Evolutionary conservation across 1,140 invertebrate species (phyloP).

Genomic region (Drosophila truncata): DNA sequence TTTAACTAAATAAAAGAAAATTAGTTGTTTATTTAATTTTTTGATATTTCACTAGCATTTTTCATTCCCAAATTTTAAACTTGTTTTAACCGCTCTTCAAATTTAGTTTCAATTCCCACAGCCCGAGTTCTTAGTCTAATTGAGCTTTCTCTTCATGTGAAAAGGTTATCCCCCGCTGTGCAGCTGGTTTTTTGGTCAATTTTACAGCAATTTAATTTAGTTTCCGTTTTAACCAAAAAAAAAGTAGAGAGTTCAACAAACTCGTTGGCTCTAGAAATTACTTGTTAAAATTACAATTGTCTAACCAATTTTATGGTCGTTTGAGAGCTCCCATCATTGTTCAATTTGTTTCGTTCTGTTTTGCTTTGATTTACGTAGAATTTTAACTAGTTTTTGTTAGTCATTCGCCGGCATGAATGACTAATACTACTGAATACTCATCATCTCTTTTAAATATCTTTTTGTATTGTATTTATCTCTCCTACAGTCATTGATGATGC

Average conservation of each 20-base stretch:
- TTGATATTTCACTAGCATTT: neutral
- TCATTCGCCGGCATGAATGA: constrained; percentile 55
- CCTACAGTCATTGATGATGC: constrained; percentile 18
- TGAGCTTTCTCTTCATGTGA: constrained; percentile 36
- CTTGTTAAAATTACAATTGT: constrained; percentile 23
- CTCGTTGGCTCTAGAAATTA: constrained; percentile 26
- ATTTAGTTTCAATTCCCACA: constrained; percentile 11
- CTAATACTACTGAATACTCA: constrained; percentile 46
- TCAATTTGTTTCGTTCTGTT: constrained; percentile 27
- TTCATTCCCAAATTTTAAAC: neutral
- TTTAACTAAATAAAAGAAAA: too few species aligned
- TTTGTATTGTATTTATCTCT: neutral
- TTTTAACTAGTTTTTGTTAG: constrained; percentile 38
- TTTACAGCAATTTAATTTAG: constrained; percentile 59
- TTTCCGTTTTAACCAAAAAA: constrained; percentile 39
- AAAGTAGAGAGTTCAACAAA: constrained; percentile 47
- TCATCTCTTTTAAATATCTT: neutral
- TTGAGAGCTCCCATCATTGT: constrained; percentile 30
- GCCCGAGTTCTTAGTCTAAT: constrained; percentile 11
- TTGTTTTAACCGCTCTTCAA: neutral
- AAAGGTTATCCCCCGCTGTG: constrained; percentile 35
- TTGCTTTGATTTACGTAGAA: constrained; percentile 9
- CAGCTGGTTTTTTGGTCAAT: constrained; percentile 31
- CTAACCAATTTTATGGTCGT: constrained; percentile 37
- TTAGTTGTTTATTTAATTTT: too few species aligned